Evolutionary conservation across 1,140 invertebrate genomes (phyloP).

Genomic region (Cyphomyrmex costatus): DNA sequence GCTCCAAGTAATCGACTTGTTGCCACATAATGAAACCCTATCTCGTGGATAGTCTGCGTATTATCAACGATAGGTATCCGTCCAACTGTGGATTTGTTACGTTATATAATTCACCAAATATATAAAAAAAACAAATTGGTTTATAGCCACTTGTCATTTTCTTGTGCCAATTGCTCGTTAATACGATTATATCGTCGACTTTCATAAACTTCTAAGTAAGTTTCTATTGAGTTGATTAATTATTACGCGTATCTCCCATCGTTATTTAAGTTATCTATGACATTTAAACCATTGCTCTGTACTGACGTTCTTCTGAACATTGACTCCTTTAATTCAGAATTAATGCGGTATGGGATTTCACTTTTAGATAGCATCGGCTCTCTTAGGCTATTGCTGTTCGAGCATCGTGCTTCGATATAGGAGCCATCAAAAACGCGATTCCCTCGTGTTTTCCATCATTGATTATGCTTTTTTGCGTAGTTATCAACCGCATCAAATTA

Average conservation of each 20-base stretch:
- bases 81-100: conserved; percentile 18
- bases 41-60: background rate
- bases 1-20: conserved; percentile 33
- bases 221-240: conserved; percentile 34
- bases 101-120: conserved; percentile 26
- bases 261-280: conserved; percentile 45
- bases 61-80: conserved; percentile 18
- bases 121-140: background rate
- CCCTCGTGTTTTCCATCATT: conserved; percentile 24
- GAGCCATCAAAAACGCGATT: conserved; percentile 28
- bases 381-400: conserved; percentile 21
- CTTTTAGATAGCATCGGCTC: conserved; percentile 33
- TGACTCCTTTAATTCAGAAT: conserved; percentile 24
- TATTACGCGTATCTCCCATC: conserved; percentile 25
- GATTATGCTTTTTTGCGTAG: conserved; percentile 50
- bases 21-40: conserved; percentile 16
- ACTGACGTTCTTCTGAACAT: background rate
- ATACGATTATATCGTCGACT: conserved; percentile 39
- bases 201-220: conserved; percentile 3
- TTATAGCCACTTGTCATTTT: conserved; percentile 34
- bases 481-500: conserved; percentile 59
- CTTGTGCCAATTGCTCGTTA: conserved; percentile 28
- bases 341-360: conserved; percentile 41
- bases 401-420: conserved; percentile 39
- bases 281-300: conserved; percentile 4